A percentile compares a stretch with the other conserved stretches of the same genome.
These are phyloP conservation scores for Automeris io DNA, from an alignment of 2,888 invertebrate genomes.

Conservation along the genomic window DNA sequence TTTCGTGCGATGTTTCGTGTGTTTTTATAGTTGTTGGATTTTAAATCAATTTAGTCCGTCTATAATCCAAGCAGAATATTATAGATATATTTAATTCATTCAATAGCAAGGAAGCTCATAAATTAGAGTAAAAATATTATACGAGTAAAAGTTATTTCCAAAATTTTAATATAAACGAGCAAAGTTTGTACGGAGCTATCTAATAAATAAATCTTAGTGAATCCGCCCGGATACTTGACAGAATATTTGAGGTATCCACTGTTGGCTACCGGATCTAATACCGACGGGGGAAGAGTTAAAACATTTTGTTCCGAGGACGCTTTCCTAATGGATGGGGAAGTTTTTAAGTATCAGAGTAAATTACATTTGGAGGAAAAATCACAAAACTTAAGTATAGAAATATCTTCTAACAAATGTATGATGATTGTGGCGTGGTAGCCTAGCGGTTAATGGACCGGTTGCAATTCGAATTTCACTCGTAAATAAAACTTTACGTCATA, in stretches of 20 bases:
- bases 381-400: not conserved
- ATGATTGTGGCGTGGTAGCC: too few species aligned
- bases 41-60: too few species aligned
- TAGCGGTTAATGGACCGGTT: too few species aligned
- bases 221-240: slow-evolving; percentile 35
- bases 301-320: too few species aligned
- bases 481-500: not conserved
- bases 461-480: too few species aligned
- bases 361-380: not conserved
- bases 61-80: too few species aligned
- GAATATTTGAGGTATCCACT: slow-evolving; percentile 10
- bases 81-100: too few species aligned
- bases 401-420: too few species aligned
- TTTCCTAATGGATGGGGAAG: not conserved
- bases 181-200: slow-evolving; percentile 35
- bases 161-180: slow-evolving; percentile 50
- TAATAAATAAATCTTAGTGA: slow-evolving; percentile 50
- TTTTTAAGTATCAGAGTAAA: not conserved
- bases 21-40: too few species aligned
- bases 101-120: slow-evolving; percentile 2
- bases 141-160: slow-evolving; percentile 28
- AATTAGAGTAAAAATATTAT: slow-evolving; percentile 26
- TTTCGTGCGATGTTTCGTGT: too few species aligned
- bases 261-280: slow-evolving; percentile 14
- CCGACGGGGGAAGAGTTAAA: slow-evolving; percentile 3